A percentile compares a stretch with the other conserved stretches of the same genome.
Conservation (phyloP, 2,797 vertebrate genomes). For the Naso thynnoides region DNA sequence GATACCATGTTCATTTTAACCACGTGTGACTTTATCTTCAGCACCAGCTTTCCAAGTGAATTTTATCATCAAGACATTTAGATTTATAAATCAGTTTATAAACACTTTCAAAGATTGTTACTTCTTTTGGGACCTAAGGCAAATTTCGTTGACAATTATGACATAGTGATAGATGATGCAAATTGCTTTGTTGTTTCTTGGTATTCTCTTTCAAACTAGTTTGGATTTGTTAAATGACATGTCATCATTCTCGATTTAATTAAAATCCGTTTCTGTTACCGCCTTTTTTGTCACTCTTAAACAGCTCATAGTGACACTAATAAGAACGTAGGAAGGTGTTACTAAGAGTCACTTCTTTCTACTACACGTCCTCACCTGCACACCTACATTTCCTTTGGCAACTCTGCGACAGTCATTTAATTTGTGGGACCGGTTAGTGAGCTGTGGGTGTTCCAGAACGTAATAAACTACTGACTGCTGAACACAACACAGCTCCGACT, state of each 20-base stretch:
- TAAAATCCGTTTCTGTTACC: neutral
- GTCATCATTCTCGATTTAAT: neutral
- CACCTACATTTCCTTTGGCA: constrained; percentile 20
- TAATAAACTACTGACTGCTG: neutral
- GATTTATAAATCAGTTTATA: neutral
- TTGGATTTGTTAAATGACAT: neutral
- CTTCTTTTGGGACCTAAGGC: neutral
- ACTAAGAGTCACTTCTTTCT: constrained; percentile 34
- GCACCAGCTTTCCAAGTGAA: neutral
- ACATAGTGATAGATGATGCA: neutral
- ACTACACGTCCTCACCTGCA: constrained; percentile 33
- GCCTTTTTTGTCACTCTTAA: constrained; percentile 28
- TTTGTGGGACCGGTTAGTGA: constrained; percentile 21
- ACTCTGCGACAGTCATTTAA: constrained; percentile 12
- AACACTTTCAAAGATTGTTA: neutral
- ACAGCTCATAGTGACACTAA: constrained; percentile 21
- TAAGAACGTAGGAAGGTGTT: constrained; percentile 49
- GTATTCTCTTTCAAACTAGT: neutral
- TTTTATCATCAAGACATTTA: neutral
- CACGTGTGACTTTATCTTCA: neutral
- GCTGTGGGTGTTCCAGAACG: constrained; percentile 14
- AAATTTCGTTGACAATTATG: neutral
- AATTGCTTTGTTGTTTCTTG: neutral
- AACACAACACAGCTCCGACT: constrained; percentile 11
- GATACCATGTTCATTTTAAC: neutral